A percentile compares a stretch with the other conserved stretches of the same genome.
Evolutionary conservation across 1,140 invertebrate genomes (phyloP).

Genomic region (Caerostris darwini): DNA sequence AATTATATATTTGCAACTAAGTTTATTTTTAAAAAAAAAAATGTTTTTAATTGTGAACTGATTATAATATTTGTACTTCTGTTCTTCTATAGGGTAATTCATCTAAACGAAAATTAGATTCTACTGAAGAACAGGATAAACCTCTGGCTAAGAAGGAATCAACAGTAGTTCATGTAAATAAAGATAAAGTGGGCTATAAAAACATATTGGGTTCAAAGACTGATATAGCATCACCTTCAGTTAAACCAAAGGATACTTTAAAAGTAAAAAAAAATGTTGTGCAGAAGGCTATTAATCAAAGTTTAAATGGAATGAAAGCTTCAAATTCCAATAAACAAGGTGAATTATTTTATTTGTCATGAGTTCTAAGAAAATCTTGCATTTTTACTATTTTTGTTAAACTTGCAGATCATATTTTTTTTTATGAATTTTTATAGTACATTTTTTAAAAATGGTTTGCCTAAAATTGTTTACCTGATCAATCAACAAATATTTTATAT

Average conservation of each 20-base stretch:
- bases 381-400: too few relatives aligned
- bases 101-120: constrained; percentile 29
- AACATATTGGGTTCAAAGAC: not conserved
- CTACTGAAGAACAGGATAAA: not conserved
- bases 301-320: not conserved
- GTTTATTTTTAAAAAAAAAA: too few relatives aligned
- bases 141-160: constrained; percentile 50
- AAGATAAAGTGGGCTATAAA: constrained; percentile 9
- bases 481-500: too few relatives aligned
- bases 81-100: constrained; percentile 10
- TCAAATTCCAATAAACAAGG: not conserved
- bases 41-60: too few relatives aligned
- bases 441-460: too few relatives aligned
- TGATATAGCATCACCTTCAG: not conserved
- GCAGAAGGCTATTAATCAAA: not conserved
- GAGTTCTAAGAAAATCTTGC: too few relatives aligned
- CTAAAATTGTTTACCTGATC: too few relatives aligned
- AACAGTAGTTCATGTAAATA: not conserved
- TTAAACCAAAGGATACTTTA: not conserved
- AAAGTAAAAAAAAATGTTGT: not conserved
- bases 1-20: too few relatives aligned
- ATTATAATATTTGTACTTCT: not conserved
- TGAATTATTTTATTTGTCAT: not conserved
- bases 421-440: too few relatives aligned
- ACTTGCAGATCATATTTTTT: too few relatives aligned